Conservation (phyloP, 2,797 vertebrate species). For the Betta splendens region DNA sequence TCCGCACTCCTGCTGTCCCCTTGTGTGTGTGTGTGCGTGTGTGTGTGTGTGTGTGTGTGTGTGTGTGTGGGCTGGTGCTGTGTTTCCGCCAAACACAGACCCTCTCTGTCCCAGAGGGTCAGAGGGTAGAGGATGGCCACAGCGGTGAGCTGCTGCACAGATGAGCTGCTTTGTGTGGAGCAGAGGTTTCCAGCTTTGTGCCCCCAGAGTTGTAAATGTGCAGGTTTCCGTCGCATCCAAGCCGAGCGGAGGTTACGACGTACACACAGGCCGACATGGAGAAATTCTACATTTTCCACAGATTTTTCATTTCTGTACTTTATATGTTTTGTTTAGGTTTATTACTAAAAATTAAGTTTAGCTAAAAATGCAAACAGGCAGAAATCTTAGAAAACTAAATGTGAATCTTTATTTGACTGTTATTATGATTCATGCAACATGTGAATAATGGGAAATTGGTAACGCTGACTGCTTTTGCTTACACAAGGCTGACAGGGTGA, state of each 20-base stretch:
- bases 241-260: background rate
- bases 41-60: conserved; percentile 40
- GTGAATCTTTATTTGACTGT: no score
- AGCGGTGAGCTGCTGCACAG: conserved; percentile 62
- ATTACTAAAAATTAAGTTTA: no score
- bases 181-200: conserved; percentile 25
- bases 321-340: no score
- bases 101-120: conserved; percentile 68
- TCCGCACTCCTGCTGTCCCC: conserved; percentile 67
- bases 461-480: background rate
- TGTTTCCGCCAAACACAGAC: conserved; percentile 64
- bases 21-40: conserved; percentile 47
- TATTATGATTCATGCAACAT: no score
- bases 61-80: conserved; percentile 52
- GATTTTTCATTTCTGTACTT: no score
- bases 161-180: conserved; percentile 41
- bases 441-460: no score
- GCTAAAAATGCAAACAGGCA: no score
- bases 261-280: background rate
- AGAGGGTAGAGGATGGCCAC: conserved; percentile 68
- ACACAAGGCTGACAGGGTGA: background rate
- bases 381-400: no score
- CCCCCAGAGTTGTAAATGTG: conserved; percentile 9
- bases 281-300: no score
- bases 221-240: conserved; percentile 8